Conservation (phyloP, 2,113 vertebrate species). For the Oncorhynchus gorbuscha region DNA sequence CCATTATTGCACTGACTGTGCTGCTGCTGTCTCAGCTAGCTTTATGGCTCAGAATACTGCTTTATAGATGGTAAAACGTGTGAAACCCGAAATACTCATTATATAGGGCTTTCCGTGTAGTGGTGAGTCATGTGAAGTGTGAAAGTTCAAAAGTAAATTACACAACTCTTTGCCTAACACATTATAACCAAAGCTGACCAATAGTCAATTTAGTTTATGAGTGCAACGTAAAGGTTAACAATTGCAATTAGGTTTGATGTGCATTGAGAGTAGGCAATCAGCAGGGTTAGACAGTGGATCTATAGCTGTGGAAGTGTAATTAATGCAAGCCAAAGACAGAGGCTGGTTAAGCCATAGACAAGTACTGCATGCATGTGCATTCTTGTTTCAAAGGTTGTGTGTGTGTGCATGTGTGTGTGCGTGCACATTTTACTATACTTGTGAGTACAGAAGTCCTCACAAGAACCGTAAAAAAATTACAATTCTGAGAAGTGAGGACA, state of each 20-base stretch:
- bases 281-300: constrained; percentile 45
- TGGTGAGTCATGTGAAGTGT: not conserved
- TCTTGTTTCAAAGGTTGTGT: too few species aligned
- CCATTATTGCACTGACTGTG: too few species aligned
- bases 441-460: too few species aligned
- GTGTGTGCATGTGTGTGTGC: too few species aligned
- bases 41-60: too few species aligned
- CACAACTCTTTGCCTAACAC: constrained; percentile 31
- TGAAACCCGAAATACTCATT: too few species aligned
- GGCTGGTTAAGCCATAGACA: not conserved
- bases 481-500: too few species aligned
- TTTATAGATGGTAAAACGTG: too few species aligned
- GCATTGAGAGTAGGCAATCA: constrained; percentile 51
- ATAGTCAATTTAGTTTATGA: constrained; percentile 66
- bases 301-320: constrained; percentile 57
- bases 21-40: too few species aligned
- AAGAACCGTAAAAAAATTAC: too few species aligned
- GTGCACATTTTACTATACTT: too few species aligned
- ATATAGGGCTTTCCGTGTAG: not conserved
- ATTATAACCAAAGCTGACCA: constrained; percentile 55
- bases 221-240: constrained; percentile 67
- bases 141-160: constrained; percentile 41
- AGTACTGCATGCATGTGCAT: too few species aligned
- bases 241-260: constrained; percentile 59
- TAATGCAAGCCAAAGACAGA: constrained; percentile 29